Evolutionary conservation across 2,888 invertebrate genomes (phyloP).

Genomic region (Eupithecia insigniata): DNA sequence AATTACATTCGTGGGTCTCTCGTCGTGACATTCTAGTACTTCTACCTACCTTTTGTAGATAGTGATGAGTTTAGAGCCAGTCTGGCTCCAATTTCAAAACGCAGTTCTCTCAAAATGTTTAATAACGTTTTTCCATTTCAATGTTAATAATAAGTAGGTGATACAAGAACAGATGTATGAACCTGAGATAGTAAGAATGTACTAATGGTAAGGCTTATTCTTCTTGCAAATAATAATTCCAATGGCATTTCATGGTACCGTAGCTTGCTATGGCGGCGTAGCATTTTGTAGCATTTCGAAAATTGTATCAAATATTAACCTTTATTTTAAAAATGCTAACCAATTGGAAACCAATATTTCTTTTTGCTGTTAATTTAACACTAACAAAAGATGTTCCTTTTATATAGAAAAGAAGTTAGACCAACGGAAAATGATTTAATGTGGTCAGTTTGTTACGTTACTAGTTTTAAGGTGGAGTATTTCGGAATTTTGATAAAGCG

Average conservation of each 20-base stretch:
- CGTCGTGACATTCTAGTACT: conserved; percentile 54
- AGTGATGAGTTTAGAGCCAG: conserved; percentile 50
- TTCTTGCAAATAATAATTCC: background rate
- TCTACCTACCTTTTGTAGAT: background rate
- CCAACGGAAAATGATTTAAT: background rate
- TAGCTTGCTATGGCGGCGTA: background rate
- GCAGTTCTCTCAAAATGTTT: background rate
- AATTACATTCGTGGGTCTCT: conserved; percentile 67
- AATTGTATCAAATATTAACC: background rate
- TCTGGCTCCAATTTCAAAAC: conserved; percentile 52
- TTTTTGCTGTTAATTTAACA: too few species aligned
- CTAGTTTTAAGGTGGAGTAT: background rate
- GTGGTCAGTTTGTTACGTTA: background rate
- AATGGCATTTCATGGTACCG: background rate
- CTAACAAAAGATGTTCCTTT: too few species aligned
- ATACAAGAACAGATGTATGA: too few species aligned
- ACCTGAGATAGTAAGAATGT: too few species aligned
- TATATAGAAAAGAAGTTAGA: too few species aligned
- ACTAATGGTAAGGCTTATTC: too few species aligned
- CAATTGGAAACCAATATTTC: background rate
- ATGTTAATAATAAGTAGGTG: background rate
- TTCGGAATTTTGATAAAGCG: background rate
- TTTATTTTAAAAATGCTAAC: background rate
- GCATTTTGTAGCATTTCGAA: background rate
- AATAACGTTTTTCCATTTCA: conserved; percentile 43